Base-by-base conservation (phyloP, 2,797 vertebrate genomes). In the Xenentodon cancila region DNA sequence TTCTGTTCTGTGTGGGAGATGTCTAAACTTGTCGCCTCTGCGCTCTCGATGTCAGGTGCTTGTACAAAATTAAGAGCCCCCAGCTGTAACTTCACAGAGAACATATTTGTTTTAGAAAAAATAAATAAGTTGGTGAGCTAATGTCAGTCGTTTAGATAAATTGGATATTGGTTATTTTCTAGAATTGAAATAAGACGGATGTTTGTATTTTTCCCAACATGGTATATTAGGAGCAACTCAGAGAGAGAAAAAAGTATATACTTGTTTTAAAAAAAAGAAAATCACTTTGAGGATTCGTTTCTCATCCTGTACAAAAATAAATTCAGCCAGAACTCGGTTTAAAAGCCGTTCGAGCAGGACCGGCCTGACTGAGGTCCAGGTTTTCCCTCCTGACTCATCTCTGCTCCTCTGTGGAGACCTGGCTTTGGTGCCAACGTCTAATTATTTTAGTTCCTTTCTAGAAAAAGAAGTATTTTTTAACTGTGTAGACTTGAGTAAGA, bases 31-130 rank as follows among this genome's bases (percentile, higher is more conserved):
- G 62, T 79, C 63, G 64, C 64, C 75, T 79, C 66, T 73, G 76
- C 69, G 79, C 83, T 74, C 60, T 88, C 76, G 64, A 86, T 71
- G 72, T 89, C 88, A 83, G 81, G 87, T 85, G 85, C 82, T 88
- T 81, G 77, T 84, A 71, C 56, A 74, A 82, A 77, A 79, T 76
- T 55, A 72, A 43, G 49, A 84, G 71, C 66, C 66, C 64, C 49
- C 12, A 55, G 9, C 57, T 51, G 42, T 53, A 68, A 64, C 46
- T 49, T 70, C 4, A 42, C 53, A 34, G 58, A 68, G 60, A 34
- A 58, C 51, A 22, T 47, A 20, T 56, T 68, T 12, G 18, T 42
- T 66, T 52, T 45, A n/a, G 57, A 40, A 18, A 51, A 27, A 53
- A 20, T 16, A 2, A 37, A 50, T 73, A 45, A 20, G 25, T 64